These are phyloP conservation scores for Amazona guildingii DNA, from an alignment of 2,113 vertebrate species.

Conservation along the genomic window DNA sequence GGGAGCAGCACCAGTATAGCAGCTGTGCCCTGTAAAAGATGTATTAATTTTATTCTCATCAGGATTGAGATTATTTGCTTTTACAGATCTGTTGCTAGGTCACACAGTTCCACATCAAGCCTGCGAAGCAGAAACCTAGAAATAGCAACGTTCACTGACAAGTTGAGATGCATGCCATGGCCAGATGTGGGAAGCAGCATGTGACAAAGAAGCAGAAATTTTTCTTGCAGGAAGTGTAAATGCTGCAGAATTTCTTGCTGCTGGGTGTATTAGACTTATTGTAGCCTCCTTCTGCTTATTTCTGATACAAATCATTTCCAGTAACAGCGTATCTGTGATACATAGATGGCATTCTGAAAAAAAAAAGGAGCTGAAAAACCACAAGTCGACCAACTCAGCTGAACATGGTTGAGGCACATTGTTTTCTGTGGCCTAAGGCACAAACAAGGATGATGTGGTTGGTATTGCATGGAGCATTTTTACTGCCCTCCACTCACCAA, in stretches of 20 bases:
- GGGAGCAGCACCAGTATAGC: neutral
- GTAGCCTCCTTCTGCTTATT: neutral
- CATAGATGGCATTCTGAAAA: neutral
- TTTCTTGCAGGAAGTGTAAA: neutral
- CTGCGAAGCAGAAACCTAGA: neutral
- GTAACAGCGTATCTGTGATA: neutral
- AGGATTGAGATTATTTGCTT: neutral
- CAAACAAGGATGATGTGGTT: neutral
- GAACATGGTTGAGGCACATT: neutral
- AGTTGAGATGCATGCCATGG: neutral
- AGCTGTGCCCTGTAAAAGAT: neutral
- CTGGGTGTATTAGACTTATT: neutral
- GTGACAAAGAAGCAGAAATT: neutral
- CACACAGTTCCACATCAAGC: neutral
- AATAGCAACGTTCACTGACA: neutral
- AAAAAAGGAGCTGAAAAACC: neutral
- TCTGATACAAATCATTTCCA: neutral
- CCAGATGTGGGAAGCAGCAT: neutral
- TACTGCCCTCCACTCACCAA: neutral
- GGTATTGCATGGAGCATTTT: accelerated
- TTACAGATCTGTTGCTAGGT: neutral
- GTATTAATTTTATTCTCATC: neutral
- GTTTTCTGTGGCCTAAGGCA: neutral
- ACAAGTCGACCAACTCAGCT: neutral
- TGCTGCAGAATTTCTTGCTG: neutral